A percentile compares a stretch with the other conserved stretches of the same genome.
These are phyloP conservation scores for Dufourea novaeangliae DNA, from an alignment of 1,140 invertebrate species.

Conservation along the genomic window DNA sequence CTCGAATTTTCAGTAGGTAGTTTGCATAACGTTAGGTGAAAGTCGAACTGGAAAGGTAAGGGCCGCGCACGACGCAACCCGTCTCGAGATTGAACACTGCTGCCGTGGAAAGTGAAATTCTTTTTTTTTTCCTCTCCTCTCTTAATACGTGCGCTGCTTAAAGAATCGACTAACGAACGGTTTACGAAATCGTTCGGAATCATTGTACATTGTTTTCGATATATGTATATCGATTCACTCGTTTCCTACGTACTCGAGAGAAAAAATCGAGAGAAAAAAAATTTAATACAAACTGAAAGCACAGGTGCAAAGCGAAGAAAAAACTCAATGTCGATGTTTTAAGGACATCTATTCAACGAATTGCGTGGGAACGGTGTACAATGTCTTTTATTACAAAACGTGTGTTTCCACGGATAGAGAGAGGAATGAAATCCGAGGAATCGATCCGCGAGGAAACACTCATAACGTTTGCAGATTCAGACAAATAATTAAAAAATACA, in stretches of 20 bases:
- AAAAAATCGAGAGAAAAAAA: background rate
- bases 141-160: background rate
- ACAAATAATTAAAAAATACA: too few relatives aligned
- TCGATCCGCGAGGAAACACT: background rate
- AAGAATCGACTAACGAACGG: background rate
- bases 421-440: slow-evolving; percentile 14
- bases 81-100: slow-evolving; percentile 3
- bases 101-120: slow-evolving; percentile 15
- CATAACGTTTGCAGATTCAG: background rate
- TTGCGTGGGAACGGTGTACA: slow-evolving; percentile 29
- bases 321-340: slow-evolving; percentile 8
- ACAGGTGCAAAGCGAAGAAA: slow-evolving; percentile 7
- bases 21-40: slow-evolving; percentile 32
- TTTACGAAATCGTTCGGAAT: background rate
- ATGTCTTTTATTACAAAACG: slow-evolving; percentile 20
- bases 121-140: background rate
- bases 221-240: too few relatives aligned
- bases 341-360: slow-evolving; percentile 36
- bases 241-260: too few relatives aligned
- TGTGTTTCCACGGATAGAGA: background rate
- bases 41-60: slow-evolving; percentile 10
- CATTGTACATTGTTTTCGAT: too few relatives aligned
- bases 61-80: slow-evolving; percentile 1
- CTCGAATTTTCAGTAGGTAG: slow-evolving; percentile 16
- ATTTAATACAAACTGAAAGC: background rate